Base-by-base conservation (phyloP, 2,113 vertebrate species). In the Onychostoma macrolepis region DNA sequence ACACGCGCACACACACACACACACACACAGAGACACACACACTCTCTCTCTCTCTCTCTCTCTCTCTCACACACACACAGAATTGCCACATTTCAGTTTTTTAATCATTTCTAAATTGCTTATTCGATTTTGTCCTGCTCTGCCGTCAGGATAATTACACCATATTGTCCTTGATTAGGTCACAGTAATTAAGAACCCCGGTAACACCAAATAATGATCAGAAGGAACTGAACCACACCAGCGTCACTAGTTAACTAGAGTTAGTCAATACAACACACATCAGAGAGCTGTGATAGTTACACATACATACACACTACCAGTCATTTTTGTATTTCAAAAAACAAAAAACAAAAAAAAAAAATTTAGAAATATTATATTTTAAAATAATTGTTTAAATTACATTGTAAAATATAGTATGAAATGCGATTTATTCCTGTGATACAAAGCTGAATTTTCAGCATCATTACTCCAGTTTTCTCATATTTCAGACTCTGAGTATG, bases 61-160 rank as follows among this genome's bases (percentile, higher is more conserved):
- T n/a, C n/a, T n/a, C n/a, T n/a, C n/a, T n/a, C 13, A 15, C 48
- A 50, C 48, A n/a, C 24, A 63, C 4, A 12, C n/a, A 63, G 4
- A 41, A 9, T 3, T 58, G 8, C 56, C 26, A n/a, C n/a, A 28
- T 83, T 83, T 85, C 67, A 63, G 38, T 30, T 36, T 83, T 83
- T 87, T 85, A 90, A 90, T 93, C 84, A 91, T 72, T 85, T 24
- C n/a, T 88, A 43, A 85, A 89, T 89, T 80, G 61, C 86, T 86
- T 45, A 30, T 83, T 88, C 56, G 75, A 88, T 84, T 58, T 21
- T 72, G 69, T 41, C 45, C 33, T n/a, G 56, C 83, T 61, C n/a
- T 75, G 24, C 75, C 1, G n/a, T 61, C 71, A 63, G 10, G 65
- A 58, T 86, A 84, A 89, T 86, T 84, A 69, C 75, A 84, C 41